Base-by-base conservation (phyloP, 2,797 vertebrate genomes). In the Pantherophis vulpinus region DNA sequence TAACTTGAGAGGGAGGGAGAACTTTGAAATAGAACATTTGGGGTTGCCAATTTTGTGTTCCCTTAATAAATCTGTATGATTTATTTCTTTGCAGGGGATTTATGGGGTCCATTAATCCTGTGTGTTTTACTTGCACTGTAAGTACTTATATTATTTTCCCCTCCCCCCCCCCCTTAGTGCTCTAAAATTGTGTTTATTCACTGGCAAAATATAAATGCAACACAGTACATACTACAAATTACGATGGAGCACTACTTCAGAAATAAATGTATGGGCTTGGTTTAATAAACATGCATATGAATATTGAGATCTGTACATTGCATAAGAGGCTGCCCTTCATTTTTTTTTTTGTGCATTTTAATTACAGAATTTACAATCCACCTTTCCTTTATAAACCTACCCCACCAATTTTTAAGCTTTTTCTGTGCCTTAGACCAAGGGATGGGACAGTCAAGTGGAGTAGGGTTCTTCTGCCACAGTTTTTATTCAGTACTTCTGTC, bases 101-200 rank as follows among this genome's bases (percentile, higher is more conserved):
- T 99, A 61, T 99, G 99, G 99, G 99, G 99, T 70, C 99, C 99
- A 4, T 97, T 99, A 96, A 98, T 99, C 95, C 98, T 99, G 29
- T 99, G 99, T 97, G 99, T 99, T 20, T 98, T 98, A 0, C 98
- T 99, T 95, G 99, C 99, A 2, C 97, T 99, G 98, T 99, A 97
- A 99, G 98, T 98, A 98, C 86, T 92, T 92, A 0, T 0, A 1
- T 27, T 32, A 13, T 83, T 27, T 66, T 8, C 16, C 56, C 89
- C n/a, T 2, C 27, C 51, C 42, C 25, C 16, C 3, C 2, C 37
- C 20, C 16, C 5, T 87, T 47, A 12, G 23, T 23, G 89, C 88
- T 91, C 59, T 60, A 2, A 13, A 25, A 27, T 54, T 29, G 0
- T 63, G 23, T 61, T 27, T 37, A 9, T 93, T 95, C 90, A 23